These are phyloP conservation scores for Sus scrofa DNA, from an alignment of 2,113 vertebrate genomes.

Conservation along the genomic window DNA sequence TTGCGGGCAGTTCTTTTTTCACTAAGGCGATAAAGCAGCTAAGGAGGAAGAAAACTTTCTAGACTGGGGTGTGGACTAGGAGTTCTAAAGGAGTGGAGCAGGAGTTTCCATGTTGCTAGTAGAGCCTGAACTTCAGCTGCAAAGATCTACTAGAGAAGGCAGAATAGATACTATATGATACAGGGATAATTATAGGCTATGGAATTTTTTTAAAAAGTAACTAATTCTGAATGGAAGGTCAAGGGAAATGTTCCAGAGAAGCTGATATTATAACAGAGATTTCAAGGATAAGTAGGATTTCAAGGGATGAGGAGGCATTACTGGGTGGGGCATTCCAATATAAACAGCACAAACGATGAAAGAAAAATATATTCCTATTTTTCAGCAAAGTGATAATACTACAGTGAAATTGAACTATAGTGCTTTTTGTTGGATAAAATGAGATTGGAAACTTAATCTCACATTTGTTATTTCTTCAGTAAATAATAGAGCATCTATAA, in stretches of 20 bases:
- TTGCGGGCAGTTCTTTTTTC: not conserved
- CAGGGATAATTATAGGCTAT: not conserved
- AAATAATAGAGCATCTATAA: not conserved
- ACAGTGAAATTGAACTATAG: not conserved
- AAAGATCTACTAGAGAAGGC: not conserved
- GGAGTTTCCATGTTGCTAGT: not conserved
- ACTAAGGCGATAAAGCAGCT: not conserved
- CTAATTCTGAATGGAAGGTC: not conserved
- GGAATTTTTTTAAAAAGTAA: not conserved
- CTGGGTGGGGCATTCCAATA: not conserved
- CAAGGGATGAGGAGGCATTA: not conserved
- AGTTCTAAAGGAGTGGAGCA: not conserved
- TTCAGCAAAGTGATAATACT: not conserved
- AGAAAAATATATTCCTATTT: not conserved
- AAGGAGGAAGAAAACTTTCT: not conserved
- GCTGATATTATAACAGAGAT: slow-evolving; percentile 5
- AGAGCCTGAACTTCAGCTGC: not conserved
- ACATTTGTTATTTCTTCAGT: slow-evolving; percentile 16
- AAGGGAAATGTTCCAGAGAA: not conserved
- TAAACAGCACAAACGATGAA: not conserved
- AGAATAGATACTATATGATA: not conserved
- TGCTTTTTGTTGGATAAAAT: slow-evolving; percentile 44
- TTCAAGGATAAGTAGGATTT: slow-evolving; percentile 23
- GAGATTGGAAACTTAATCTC: slow-evolving; percentile 26
- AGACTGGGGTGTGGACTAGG: not conserved